Conservation (phyloP, 2,888 invertebrate genomes). For the Brachypalpus laphriformis region DNA sequence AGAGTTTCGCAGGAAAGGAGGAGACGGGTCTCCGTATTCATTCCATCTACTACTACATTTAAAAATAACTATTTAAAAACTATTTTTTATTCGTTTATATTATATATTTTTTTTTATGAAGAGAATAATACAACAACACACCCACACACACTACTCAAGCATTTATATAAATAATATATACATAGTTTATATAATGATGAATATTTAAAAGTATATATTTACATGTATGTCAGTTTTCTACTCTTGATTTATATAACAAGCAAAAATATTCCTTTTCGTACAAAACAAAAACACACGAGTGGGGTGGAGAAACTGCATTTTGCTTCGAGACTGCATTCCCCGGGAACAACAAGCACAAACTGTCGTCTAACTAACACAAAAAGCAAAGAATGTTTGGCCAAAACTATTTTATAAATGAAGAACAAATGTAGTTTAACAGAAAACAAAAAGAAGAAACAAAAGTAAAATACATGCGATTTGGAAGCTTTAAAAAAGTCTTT, state of each 20-base stretch:
- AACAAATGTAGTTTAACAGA: conserved; percentile 62
- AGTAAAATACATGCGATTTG: conserved; percentile 70
- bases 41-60: conserved; percentile 75
- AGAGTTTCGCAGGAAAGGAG: conserved; percentile 93
- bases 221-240: conserved; percentile 75
- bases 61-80: conserved; percentile 72
- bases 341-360: conserved; percentile 63
- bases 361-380: conserved; percentile 38
- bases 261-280: conserved; percentile 68
- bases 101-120: conserved; percentile 45
- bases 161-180: conserved; percentile 76
- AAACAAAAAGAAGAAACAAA: conserved; percentile 55
- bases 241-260: conserved; percentile 68
- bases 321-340: conserved; percentile 57
- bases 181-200: conserved; percentile 75
- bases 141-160: conserved; percentile 70
- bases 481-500: conserved; percentile 57
- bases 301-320: conserved; percentile 59
- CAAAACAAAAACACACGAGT: conserved; percentile 42
- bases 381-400: conserved; percentile 61
- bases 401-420: conserved; percentile 66
- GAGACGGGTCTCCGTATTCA: conserved; percentile 80
- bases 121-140: conserved; percentile 63
- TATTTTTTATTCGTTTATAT: conserved; percentile 70
- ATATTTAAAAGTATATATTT: conserved; percentile 73